Evolutionary conservation across 1,140 invertebrate species (phyloP).

Genomic region (Pectinophora gossypiella): DNA sequence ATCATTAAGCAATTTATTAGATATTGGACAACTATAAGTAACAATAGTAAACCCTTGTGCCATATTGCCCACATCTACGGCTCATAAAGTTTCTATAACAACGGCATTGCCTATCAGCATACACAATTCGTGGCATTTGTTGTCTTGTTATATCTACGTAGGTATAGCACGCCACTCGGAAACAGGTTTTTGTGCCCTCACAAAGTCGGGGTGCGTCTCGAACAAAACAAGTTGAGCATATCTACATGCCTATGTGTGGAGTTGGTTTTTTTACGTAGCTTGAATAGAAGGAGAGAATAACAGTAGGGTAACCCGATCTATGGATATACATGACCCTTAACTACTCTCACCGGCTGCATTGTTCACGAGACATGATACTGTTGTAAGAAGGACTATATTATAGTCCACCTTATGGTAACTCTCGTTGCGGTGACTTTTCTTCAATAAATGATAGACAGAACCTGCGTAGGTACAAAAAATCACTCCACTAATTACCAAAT

Average conservation of each 20-base stretch:
- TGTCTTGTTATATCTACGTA: conserved; percentile 40
- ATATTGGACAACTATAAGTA: no score
- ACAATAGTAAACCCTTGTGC: not conserved
- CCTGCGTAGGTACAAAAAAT: not conserved
- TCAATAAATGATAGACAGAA: not conserved
- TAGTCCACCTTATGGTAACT: not conserved
- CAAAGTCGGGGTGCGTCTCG: conserved; percentile 30
- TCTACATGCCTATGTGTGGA: conserved; percentile 17
- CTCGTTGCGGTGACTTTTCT: conserved; percentile 8
- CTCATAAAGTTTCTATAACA: conserved; percentile 9
- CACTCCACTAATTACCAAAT: no score
- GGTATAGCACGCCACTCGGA: conserved; percentile 17
- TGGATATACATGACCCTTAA: conserved; percentile 28
- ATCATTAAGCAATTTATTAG: no score
- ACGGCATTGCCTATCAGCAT: conserved; percentile 16
- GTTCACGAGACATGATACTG: conserved; percentile 28
- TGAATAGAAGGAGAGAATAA: conserved; percentile 41
- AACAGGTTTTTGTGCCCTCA: conserved; percentile 43
- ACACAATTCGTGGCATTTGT: conserved; percentile 34
- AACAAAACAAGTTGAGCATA: conserved; percentile 36
- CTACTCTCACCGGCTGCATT: conserved; percentile 22
- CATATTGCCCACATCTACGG: conserved; percentile 3
- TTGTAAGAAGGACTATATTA: conserved; percentile 10
- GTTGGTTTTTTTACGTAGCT: conserved; percentile 36
- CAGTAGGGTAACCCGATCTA: conserved; percentile 46